Evolutionary conservation across 2,888 invertebrate genomes (phyloP).

Genomic region (Idaea straminata): DNA sequence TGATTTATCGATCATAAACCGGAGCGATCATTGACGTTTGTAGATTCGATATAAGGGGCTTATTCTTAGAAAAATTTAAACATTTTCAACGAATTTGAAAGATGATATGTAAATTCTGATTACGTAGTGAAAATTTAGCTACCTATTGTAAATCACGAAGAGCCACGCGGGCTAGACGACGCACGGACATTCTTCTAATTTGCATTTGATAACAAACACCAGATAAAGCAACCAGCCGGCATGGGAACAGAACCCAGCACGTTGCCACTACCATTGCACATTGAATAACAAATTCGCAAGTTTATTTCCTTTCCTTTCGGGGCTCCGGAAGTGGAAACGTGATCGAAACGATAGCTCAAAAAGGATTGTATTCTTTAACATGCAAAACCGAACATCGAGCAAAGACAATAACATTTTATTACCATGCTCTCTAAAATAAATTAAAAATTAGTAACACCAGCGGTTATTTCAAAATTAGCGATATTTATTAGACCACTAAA

Average conservation of each 20-base stretch:
- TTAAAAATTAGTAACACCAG: neutral
- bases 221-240: slow-evolving; percentile 28
- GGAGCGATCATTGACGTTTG: slow-evolving; percentile 43
- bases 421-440: slow-evolving; percentile 21
- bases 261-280: slow-evolving; percentile 46
- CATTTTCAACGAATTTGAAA: too few relatives aligned
- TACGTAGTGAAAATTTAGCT: neutral
- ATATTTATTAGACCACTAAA: neutral
- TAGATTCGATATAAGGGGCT: slow-evolving; percentile 21
- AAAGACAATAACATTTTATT: slow-evolving; percentile 54
- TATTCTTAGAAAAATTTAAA: slow-evolving; percentile 9
- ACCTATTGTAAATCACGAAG: neutral
- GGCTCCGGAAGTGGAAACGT: slow-evolving; percentile 57
- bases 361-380: slow-evolving; percentile 54
- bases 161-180: neutral
- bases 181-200: slow-evolving; percentile 7
- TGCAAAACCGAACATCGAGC: slow-evolving; percentile 43
- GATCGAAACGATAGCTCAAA: slow-evolving; percentile 43
- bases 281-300: slow-evolving; percentile 60
- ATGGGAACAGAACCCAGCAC: slow-evolving; percentile 51
- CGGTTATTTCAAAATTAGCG: neutral
- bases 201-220: slow-evolving; percentile 41
- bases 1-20: slow-evolving; percentile 55
- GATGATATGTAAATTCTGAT: neutral
- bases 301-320: slow-evolving; percentile 74